Evolutionary conservation across 2,113 vertebrate genomes (phyloP).

Genomic region (Agelaius phoeniceus): DNA sequence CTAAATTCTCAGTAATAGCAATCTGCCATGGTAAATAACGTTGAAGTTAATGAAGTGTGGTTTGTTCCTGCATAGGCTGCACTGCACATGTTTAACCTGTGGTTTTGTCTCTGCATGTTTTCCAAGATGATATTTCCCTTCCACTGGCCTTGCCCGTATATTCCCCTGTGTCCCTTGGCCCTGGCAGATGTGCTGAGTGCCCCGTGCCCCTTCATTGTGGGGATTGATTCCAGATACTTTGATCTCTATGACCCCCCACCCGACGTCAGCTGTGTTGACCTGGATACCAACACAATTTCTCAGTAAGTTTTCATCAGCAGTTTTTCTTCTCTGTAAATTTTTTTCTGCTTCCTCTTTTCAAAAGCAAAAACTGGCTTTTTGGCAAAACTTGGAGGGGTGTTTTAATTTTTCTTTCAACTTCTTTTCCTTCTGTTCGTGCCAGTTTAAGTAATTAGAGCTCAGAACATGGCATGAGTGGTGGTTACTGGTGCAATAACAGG

Average conservation of each 20-base stretch:
- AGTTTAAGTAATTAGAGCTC: background rate
- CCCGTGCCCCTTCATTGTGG: conserved; percentile 97
- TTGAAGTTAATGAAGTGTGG: background rate
- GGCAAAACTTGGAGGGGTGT: background rate
- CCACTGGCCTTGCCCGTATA: conserved; percentile 98
- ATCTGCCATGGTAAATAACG: background rate
- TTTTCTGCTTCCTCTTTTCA: background rate
- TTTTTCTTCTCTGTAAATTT: background rate
- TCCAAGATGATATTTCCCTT: conserved; percentile 98
- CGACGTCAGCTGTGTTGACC: conserved; percentile 96
- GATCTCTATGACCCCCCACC: conserved; percentile 95
- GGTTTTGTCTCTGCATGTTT: background rate
- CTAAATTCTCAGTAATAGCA: background rate
- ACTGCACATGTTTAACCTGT: background rate
- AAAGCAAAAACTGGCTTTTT: background rate
- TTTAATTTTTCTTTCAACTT: background rate
- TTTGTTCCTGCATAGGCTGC: background rate
- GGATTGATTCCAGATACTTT: conserved; percentile 97
- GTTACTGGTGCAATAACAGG: background rate
- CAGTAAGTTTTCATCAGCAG: conserved; percentile 84
- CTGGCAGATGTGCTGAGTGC: conserved; percentile 96
- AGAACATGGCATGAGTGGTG: background rate
- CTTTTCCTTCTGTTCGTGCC: background rate
- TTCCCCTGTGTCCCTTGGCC: conserved; percentile 95
- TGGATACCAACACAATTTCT: conserved; percentile 98